Conservation (phyloP, 2,888 invertebrate genomes). For the Eupithecia centaureata region DNA sequence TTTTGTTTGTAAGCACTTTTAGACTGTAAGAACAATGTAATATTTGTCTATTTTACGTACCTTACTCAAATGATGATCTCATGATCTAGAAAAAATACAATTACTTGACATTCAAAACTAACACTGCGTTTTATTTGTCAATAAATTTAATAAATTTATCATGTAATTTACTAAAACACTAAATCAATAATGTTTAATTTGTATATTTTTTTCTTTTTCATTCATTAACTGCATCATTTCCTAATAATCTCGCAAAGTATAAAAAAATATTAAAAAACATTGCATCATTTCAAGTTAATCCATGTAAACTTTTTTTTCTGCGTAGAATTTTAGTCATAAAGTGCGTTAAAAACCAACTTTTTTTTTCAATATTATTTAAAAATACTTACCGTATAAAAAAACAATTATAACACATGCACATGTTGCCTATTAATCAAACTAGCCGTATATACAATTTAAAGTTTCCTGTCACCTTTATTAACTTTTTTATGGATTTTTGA, state of each 20-base stretch:
- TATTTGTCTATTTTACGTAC: slow-evolving; percentile 16
- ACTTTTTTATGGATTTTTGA: slow-evolving; percentile 14
- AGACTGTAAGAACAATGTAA: slow-evolving; percentile 15
- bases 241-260: slow-evolving; percentile 13
- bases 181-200: slow-evolving; percentile 15
- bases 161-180: slow-evolving; percentile 16
- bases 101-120: slow-evolving; percentile 16
- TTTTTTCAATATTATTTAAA: slow-evolving; percentile 12
- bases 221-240: slow-evolving; percentile 15
- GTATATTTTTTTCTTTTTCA: slow-evolving; percentile 14
- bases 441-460: slow-evolving; percentile 14
- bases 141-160: slow-evolving; percentile 15
- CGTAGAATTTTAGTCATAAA: slow-evolving; percentile 8
- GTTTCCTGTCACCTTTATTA: slow-evolving; percentile 14
- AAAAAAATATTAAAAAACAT: slow-evolving; percentile 14
- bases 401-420: slow-evolving; percentile 15
- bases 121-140: slow-evolving; percentile 15
- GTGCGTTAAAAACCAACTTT: slow-evolving; percentile 11
- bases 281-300: slow-evolving; percentile 16
- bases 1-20: slow-evolving; percentile 15
- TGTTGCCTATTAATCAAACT: slow-evolving; percentile 14
- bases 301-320: slow-evolving; percentile 10
- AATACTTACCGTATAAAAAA: slow-evolving; percentile 13
- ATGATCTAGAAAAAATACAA: slow-evolving; percentile 16
- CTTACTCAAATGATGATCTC: slow-evolving; percentile 15